Percentiles rank a stretch among this genome's conserved stretches.
phyloP scores from a whole-genome alignment of 2,797 vertebrate genomes.

The Crax fasciolata region DNA sequence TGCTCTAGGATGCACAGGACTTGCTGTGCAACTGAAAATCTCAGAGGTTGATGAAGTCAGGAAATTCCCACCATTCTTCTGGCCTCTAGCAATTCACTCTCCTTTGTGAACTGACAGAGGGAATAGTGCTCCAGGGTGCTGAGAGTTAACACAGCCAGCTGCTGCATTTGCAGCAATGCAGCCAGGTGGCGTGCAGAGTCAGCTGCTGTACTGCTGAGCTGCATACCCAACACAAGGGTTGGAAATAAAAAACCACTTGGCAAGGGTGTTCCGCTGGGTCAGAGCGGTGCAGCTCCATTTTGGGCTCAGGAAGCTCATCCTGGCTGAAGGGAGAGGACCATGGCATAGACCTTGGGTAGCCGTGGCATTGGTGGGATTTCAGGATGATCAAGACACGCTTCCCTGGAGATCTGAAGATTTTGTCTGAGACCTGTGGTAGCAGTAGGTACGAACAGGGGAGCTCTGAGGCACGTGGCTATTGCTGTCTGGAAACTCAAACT shows the following conservation, averaged over 20 bases:
- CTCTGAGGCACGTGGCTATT: accelerated
- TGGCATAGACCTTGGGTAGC: not conserved
- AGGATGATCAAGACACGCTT: not conserved
- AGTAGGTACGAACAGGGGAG: not conserved
- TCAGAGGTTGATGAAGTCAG: not conserved
- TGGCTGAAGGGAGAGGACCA: not conserved
- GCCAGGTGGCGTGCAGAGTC: not conserved
- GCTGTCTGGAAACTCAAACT: not conserved
- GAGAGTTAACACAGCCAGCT: not conserved
- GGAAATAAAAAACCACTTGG: not conserved
- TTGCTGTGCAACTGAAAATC: not conserved
- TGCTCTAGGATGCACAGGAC: not conserved
- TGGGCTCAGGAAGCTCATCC: not conserved
- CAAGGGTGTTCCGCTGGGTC: not conserved
- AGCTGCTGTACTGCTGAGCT: not conserved
- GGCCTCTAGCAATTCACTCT: not conserved
- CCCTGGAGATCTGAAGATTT: not conserved
- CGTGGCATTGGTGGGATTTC: not conserved
- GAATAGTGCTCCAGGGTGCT: not conserved
- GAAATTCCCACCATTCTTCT: not conserved
- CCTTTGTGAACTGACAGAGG: not conserved
- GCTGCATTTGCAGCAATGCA: not conserved
- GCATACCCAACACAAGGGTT: accelerated
- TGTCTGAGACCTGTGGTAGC: not conserved
- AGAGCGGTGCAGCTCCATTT: not conserved